These are phyloP conservation scores for Sitodiplosis mosellana DNA, from an alignment of 1,140 invertebrate genomes.

Conservation along the genomic window DNA sequence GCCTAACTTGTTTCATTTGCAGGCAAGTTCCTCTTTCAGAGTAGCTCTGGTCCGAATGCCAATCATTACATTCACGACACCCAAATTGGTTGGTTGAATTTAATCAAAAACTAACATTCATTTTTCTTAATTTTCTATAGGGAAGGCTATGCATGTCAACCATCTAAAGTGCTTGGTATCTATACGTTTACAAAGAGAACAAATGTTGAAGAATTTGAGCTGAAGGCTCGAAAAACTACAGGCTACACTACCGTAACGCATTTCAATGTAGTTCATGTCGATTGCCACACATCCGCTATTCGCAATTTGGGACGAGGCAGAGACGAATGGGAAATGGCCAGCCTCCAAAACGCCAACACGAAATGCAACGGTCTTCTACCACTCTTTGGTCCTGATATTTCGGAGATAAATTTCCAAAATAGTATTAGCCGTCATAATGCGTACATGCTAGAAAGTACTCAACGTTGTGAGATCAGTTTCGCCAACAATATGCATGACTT, in stretches of 20 bases:
- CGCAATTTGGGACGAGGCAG: conserved; percentile 44
- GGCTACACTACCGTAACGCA: conserved; percentile 92
- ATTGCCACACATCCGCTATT: conserved; percentile 94
- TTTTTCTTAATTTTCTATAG: too few species aligned
- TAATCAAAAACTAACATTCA: too few species aligned
- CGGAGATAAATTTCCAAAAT: conserved; percentile 85
- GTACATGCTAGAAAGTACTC: conserved; percentile 69
- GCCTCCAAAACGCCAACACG: conserved; percentile 93
- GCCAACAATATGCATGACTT: conserved; percentile 82
- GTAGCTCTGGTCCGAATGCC: too few species aligned
- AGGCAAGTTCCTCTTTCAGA: too few species aligned
- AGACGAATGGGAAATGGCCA: conserved; percentile 96
- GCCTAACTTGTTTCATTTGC: conserved; percentile 94
- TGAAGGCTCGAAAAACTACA: conserved; percentile 61
- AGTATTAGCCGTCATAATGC: conserved; percentile 80
- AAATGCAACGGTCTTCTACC: conserved; percentile 92
- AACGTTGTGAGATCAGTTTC: conserved; percentile 75
- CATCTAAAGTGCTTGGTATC: conserved; percentile 79
- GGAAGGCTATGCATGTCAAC: conserved; percentile 92
- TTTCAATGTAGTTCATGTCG: conserved; percentile 95
- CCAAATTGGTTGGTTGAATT: too few species aligned
- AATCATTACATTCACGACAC: too few species aligned
- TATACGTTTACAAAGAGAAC: conserved; percentile 95
- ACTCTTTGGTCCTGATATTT: conserved; percentile 88
- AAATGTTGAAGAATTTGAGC: conserved; percentile 85